Base-by-base conservation (phyloP, 2,113 vertebrate genomes). In the Catharus bicknelli region DNA sequence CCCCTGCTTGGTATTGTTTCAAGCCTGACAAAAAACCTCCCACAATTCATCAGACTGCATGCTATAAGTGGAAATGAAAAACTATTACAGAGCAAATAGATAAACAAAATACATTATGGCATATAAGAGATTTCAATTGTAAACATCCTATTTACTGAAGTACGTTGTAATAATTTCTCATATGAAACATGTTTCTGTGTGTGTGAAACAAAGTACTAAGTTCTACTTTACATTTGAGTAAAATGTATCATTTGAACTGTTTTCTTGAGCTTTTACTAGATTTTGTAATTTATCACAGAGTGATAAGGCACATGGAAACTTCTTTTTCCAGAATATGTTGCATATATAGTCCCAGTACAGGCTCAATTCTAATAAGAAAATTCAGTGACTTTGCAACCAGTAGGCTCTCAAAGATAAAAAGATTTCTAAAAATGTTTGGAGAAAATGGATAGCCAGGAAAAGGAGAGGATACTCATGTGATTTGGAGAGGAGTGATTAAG, bases 391-490 rank as follows among this genome's bases (percentile, higher is more conserved):
- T 68, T 68, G 29, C 20, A 32, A 18, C 43, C 2, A 2, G 40
- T 32, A 79, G 36, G 27, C 14, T 76, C 38, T 43, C 17, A 38
- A 50, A 70, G 9, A 38, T 21, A 16, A 83, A 55, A 21, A 21
- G 5, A 55, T 13, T 32, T 55, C 26, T 42, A 29, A 69, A n/a
- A 53, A 45, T 0, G 0, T 45, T 34, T n/a, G 13, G 22, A 45
- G 48, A 38, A 85, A 72, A 67, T 9, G 8, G 12, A 47, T 36
- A 72, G 45, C 25, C 18, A 38, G 63, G 54, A 53, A 83, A 88
- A 62, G 34, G 26, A 76, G 36, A 55, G 18, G 55, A 23, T 47
- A 26, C 13, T 57, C 4, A 4, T 21, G 22, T 30, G 26, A 45
- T 69, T 48, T 32, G 38, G 30, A 88, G 36, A 63, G 13, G 25